Conservation (phyloP, 2,113 vertebrate species). For the Macrotus californicus region DNA sequence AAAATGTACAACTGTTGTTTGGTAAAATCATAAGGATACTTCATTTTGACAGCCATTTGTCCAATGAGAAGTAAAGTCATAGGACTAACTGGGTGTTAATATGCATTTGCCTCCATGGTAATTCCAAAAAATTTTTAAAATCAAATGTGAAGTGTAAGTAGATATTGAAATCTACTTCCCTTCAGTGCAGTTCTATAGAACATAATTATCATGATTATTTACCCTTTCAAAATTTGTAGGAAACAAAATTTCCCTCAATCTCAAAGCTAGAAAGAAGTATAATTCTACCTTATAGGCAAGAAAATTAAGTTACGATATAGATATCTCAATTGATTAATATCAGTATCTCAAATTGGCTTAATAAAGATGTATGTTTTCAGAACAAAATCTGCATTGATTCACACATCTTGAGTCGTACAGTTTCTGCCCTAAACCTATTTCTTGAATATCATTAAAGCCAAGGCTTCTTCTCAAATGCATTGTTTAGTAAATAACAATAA, state of each 20-base stretch:
- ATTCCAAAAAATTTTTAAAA: slow-evolving; percentile 18
- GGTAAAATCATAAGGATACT: neutral
- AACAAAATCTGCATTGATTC: neutral
- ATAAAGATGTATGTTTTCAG: neutral
- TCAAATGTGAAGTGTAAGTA: neutral
- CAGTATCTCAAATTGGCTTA: neutral
- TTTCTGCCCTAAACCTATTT: neutral
- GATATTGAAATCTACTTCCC: neutral
- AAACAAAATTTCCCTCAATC: neutral
- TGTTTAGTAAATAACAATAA: neutral
- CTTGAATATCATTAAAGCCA: neutral
- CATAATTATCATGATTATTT: no score
- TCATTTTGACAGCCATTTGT: neutral
- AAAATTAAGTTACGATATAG: neutral
- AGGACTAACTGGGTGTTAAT: neutral
- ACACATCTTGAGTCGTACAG: neutral
- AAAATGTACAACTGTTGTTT: neutral
- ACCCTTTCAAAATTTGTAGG: neutral
- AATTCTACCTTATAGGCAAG: neutral
- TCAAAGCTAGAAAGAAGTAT: neutral
- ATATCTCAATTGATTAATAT: neutral
- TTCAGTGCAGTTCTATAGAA: neutral
- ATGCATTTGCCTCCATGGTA: neutral
- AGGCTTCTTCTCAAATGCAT: neutral
- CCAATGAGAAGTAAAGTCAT: neutral